Conservation (phyloP, 2,888 invertebrate genomes). For the Blastobasis lacticolella region DNA sequence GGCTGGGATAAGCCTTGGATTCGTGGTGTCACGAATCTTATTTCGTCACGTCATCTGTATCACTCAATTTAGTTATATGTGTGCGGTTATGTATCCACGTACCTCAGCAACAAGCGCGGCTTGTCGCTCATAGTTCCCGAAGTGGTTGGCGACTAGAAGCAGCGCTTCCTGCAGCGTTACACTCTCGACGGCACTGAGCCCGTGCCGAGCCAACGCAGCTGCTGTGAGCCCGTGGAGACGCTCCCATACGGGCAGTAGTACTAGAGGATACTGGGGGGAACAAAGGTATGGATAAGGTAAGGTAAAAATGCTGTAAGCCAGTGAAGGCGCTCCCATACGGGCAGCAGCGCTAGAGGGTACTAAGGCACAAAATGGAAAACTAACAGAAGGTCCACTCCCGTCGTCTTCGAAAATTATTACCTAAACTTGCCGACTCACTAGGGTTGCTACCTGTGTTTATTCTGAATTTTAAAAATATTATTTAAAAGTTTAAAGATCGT, state of each 20-base stretch:
- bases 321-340: conserved; percentile 90
- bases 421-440: too few relatives aligned
- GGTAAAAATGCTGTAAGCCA: conserved; percentile 69
- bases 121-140: conserved; percentile 88
- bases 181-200: conserved; percentile 86
- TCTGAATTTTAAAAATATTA: too few relatives aligned
- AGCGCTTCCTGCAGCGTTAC: conserved; percentile 87
- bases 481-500: too few relatives aligned
- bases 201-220: conserved; percentile 79
- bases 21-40: too few relatives aligned
- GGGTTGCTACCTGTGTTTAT: too few relatives aligned
- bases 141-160: conserved; percentile 89
- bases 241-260: conserved; percentile 89
- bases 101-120: conserved; percentile 61
- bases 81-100: conserved; percentile 9
- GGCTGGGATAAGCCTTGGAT: too few relatives aligned
- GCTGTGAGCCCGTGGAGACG: conserved; percentile 86
- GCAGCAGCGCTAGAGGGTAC: conserved; percentile 88
- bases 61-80: neutral
- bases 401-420: too few relatives aligned
- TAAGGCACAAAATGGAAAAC: too few relatives aligned
- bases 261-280: conserved; percentile 79
- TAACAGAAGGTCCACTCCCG: too few relatives aligned
- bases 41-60: too few relatives aligned
- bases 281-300: neutral